Base-by-base conservation (phyloP, 2,888 invertebrate species). In the Volucella bombylans region DNA sequence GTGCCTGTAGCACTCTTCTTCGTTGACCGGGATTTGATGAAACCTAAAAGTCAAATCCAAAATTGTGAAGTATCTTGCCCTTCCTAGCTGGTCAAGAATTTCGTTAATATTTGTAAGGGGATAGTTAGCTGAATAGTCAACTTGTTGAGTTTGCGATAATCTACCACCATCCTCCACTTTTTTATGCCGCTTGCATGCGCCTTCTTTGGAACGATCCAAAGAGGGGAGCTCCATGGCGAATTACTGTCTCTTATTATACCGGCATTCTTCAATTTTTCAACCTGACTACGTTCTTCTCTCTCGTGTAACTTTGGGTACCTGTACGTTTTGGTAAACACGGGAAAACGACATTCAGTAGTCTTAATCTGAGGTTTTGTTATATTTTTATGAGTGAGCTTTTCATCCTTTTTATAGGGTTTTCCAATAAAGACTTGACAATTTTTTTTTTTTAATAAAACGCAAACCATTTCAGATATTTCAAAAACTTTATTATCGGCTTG, bases 121-220 rank as follows among this genome's bases (percentile, higher is more conserved):
- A 23, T 64, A 65, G 38, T 73, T 73, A 64, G 64, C 39, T 1
- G 50, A 9, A 57, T 65, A n/a, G 71, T 78, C 41, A 55, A 23
- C 64, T 71, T 64, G 12, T 77, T 68, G 38, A 64, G 71, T 4
- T 71, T 78, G 1, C 64, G 62, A 38, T 71, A 71, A 14, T 78
- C 64, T 11, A 71, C 57, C 8, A 74, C 74, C 73, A 65, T 74
- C 15, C 64, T 55, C 54, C 67, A 67, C 23, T 69, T 69, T 4
- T 72, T 61, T 0, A 39, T 62, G 10, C 54, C 61, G 15, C 39
- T 61, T 12, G 57, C 50, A 12, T 61, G 59, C 18, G 49, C 71
- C 31, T 59, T 71, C n/a, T 52, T 65, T 65, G 65, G 50, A 4
- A 68, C 43, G 15, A 65, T 14, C 50, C 38, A 50, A 50, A 65